Percentiles rank a stretch among this genome's conserved stretches.
Evolutionary conservation across 2,113 vertebrate genomes (phyloP).

Genomic region (Crotalus viridis): DNA sequence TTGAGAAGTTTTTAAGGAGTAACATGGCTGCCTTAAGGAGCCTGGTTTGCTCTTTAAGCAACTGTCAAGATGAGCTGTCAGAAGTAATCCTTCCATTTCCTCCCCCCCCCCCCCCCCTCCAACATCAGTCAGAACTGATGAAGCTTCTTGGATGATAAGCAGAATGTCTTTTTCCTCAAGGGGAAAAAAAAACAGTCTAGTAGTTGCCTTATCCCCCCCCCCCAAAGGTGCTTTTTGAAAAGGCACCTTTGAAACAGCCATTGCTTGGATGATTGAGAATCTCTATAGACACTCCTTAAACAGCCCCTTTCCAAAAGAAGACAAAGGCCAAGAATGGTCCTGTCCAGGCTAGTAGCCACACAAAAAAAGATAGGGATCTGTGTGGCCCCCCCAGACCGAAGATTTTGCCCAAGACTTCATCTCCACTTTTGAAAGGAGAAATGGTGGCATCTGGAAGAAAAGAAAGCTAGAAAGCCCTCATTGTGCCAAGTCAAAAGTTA

Average conservation of each 20-base stretch:
- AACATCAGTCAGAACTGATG: not conserved
- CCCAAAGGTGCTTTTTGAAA: not conserved
- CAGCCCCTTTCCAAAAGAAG: not conserved
- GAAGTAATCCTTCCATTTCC: not conserved
- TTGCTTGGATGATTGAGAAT: not conserved
- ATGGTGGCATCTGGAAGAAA: too few relatives aligned
- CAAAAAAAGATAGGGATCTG: not conserved
- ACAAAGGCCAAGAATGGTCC: not conserved
- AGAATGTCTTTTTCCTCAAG: not conserved
- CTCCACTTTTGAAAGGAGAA: not conserved
- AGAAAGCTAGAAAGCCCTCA: not conserved
- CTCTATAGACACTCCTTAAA: not conserved
- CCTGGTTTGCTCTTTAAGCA: not conserved
- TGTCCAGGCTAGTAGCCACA: not conserved
- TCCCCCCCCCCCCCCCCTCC: not conserved
- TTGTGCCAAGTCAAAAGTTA: not conserved
- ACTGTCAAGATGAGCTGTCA: not conserved
- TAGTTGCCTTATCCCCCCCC: not conserved
- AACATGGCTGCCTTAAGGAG: not conserved
- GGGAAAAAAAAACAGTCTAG: not conserved
- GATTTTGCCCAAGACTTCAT: not conserved
- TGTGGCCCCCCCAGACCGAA: not conserved
- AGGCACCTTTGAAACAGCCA: not conserved
- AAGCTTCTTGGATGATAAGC: not conserved
- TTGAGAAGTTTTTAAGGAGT: not conserved